Base-by-base conservation (phyloP, 2,888 invertebrate species). In the Polydrusus tereticollis region DNA sequence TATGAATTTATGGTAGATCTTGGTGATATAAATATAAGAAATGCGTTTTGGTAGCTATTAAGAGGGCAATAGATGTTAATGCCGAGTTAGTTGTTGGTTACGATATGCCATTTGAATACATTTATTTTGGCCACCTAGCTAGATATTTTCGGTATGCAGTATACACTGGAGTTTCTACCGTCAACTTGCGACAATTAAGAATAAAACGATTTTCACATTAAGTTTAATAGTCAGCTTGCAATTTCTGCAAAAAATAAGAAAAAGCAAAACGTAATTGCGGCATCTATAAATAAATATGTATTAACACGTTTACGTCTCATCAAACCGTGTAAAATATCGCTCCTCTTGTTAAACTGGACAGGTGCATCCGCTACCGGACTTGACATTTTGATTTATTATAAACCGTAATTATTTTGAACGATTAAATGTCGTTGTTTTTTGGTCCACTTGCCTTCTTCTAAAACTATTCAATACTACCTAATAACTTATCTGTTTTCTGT, bases 291-390 rank as follows among this genome's bases (percentile, higher is more conserved):
- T 62, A 72, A 72, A 67, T 68, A 72, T 66, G 29, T 64, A 72
- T 72, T 72, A 72, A 72, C 72, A 68, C 67, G 72, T 68, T 68
- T 68, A 59, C 58, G 68, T 72, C 72, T 72, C 68, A 72, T 72
- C 72, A 68, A 41, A 38, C 50, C 58, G 65, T 38, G 68, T 72
- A 68, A 72, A 72, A 68, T 72, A 72, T 72, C 47, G 55, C 26
- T 33, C 43, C 63, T 63, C 72, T 72, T 68, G 72, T 72, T 72
- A 72, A 72, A 67, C 62, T 64, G 57, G 72, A 68, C 72, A 72
- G 72, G 68, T 72, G 72, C 72, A 72, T 72, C 68, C 72, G 72
- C 72, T 68, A 72, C 72, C 43, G 72, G 64, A 55, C 68, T 57
- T 47, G 72, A 57, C 68, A 58, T 67, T 72, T 66, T 72, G 72